phyloP scores from a whole-genome alignment of 2,113 vertebrate genomes.

The Psilopsiagon aymara region DNA sequence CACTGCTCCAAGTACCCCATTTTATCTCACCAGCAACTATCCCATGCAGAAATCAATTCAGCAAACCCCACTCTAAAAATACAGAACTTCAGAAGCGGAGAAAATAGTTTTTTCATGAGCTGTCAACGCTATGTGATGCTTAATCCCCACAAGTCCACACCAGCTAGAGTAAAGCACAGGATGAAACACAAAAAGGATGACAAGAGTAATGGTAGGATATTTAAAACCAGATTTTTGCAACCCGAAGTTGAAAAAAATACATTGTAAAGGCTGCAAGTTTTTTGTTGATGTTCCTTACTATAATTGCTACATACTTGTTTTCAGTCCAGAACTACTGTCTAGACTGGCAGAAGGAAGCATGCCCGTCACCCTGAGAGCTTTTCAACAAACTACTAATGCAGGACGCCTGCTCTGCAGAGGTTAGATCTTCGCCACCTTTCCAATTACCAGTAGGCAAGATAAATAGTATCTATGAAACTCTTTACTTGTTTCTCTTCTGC shows the following conservation, averaged over 20 bases:
- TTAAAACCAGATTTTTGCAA: background rate
- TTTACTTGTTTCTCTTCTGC: background rate
- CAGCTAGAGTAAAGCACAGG: accelerated
- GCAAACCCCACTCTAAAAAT: background rate
- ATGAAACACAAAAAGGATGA: background rate
- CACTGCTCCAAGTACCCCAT: background rate
- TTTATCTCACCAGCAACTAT: background rate
- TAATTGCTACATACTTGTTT: background rate
- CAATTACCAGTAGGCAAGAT: background rate
- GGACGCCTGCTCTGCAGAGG: background rate
- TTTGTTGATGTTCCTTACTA: background rate
- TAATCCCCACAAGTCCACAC: background rate
- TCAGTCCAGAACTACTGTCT: no score
- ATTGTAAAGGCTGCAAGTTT: background rate
- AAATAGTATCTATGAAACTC: background rate
- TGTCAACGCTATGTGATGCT: background rate
- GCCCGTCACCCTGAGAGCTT: accelerated
- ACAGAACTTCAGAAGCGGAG: background rate
- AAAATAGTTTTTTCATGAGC: background rate
- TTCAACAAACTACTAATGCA: background rate
- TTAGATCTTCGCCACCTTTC: background rate
- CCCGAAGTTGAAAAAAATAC: background rate
- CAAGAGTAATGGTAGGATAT: background rate
- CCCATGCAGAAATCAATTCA: background rate
- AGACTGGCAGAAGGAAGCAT: background rate